These are phyloP conservation scores for Fragum whitleyi DNA, from an alignment of 2,888 invertebrate genomes.

Conservation along the genomic window DNA sequence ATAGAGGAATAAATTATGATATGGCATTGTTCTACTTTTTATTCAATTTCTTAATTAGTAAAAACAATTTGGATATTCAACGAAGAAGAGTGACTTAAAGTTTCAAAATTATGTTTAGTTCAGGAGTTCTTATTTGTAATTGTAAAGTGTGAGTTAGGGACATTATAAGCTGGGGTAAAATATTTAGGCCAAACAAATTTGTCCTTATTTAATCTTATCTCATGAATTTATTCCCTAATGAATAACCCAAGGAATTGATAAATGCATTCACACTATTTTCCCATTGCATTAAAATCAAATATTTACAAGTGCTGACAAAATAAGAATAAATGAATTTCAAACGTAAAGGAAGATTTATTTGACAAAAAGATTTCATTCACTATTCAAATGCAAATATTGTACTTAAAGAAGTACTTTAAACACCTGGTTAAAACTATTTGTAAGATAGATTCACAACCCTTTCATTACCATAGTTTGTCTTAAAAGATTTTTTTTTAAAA, in stretches of 20 bases:
- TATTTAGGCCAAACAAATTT: conserved; percentile 1
- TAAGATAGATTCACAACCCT: neutral
- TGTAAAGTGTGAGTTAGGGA: neutral
- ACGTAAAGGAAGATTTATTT: neutral
- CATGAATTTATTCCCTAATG: neutral
- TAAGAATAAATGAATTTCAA: neutral
- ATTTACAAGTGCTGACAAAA: no score
- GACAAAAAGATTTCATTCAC: neutral
- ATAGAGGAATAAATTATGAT: no score
- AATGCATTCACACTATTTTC: no score
- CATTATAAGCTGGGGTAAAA: neutral
- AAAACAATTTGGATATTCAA: no score
- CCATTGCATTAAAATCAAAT: no score
- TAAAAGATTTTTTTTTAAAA: no score
- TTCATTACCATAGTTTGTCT: no score
- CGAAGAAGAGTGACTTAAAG: no score
- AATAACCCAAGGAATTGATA: neutral
- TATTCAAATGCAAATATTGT: neutral
- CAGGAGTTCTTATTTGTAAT: no score
- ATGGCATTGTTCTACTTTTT: no score
- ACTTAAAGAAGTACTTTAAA: neutral
- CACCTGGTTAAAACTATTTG: neutral
- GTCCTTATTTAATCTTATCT: conserved; percentile 1
- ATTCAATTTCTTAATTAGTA: no score
- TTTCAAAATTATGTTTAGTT: no score